Percentiles rank a stretch among this genome's conserved stretches.
phyloP scores from a whole-genome alignment of 2,113 vertebrate species.

The Cathartes aura region DNA sequence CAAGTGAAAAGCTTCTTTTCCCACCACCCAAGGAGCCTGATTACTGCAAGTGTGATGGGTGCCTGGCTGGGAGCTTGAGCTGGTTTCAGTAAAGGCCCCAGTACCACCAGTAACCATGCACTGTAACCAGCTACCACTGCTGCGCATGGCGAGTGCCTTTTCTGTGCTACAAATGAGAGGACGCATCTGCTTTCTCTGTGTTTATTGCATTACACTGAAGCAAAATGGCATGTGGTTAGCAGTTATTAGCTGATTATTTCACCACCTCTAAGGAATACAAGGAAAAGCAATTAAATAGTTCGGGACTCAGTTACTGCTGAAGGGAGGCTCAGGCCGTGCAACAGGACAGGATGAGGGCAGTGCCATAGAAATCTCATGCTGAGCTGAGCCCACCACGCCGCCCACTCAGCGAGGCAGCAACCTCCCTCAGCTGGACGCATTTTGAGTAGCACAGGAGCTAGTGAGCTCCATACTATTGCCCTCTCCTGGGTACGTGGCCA shows the following conservation, averaged over 20 bases:
- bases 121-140: neutral
- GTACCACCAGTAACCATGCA: neutral
- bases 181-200: neutral
- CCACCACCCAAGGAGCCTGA: neutral
- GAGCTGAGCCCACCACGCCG: neutral
- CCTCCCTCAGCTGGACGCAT: neutral
- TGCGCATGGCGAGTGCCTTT: rapidly evolving
- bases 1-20: neutral
- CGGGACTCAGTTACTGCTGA: neutral
- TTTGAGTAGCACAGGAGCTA: neutral
- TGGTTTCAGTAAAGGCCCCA: neutral
- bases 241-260: slow-evolving; percentile 2
- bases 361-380: rapidly evolving
- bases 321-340: neutral
- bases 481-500: neutral
- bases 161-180: neutral
- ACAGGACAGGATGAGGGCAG: neutral
- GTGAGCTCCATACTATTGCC: neutral
- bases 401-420: rapidly evolving
- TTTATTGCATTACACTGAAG: slow-evolving; percentile 25
- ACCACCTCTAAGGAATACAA: neutral
- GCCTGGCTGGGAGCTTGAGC: neutral
- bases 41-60: neutral
- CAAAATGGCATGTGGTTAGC: neutral
- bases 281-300: neutral